Conservation (phyloP, 1,140 invertebrate genomes). For the Lamellibrachia luymesi region DNA sequence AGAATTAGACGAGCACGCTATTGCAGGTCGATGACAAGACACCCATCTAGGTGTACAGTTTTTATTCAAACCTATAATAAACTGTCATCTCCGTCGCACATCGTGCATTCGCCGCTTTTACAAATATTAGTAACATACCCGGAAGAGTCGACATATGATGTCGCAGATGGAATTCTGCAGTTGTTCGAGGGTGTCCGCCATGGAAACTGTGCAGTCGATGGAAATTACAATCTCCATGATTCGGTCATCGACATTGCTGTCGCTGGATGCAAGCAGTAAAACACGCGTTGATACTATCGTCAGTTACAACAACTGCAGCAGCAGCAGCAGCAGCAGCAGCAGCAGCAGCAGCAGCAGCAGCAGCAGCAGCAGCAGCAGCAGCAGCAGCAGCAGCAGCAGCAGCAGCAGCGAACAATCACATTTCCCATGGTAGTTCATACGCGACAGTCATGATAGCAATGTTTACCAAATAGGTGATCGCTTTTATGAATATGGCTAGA, state of each 20-base stretch:
- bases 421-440: too few relatives aligned
- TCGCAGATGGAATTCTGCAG: slow-evolving; percentile 34
- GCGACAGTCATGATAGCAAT: too few relatives aligned
- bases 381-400: too few relatives aligned
- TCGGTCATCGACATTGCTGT: not conserved
- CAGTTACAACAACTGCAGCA: not conserved
- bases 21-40: not conserved
- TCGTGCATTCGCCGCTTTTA: not conserved
- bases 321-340: too few relatives aligned
- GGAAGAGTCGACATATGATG: slow-evolving; percentile 33
- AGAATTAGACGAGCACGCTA: not conserved
- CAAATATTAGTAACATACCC: not conserved
- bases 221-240: not conserved
- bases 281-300: not conserved
- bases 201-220: not conserved
- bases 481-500: too few relatives aligned
- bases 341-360: too few relatives aligned
- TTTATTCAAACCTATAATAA: not conserved
- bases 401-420: too few relatives aligned
- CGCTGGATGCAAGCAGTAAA: not conserved
- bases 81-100: not conserved
- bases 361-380: too few relatives aligned
- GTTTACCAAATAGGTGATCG: too few relatives aligned
- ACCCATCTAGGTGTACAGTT: not conserved
- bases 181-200: not conserved